A percentile compares a stretch with the other conserved stretches of the same genome.
phyloP scores from a whole-genome alignment of 2,888 invertebrate genomes.

The Stegophylla sp. region DNA sequence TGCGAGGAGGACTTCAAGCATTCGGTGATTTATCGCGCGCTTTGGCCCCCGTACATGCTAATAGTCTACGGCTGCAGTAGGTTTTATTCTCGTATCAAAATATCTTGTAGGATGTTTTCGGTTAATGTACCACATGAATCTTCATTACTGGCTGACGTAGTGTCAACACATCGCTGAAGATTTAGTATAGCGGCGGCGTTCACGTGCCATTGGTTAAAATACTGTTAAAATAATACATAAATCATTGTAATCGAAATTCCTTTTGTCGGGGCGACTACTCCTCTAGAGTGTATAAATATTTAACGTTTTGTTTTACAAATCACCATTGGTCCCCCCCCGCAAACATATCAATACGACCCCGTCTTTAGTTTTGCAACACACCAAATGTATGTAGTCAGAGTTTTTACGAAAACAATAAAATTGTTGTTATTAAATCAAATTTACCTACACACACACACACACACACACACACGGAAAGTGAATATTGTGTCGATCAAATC shows the following conservation, averaged over 20 bases:
- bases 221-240: conserved; percentile 52
- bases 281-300: conserved; percentile 24
- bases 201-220: conserved; percentile 45
- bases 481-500: conserved; percentile 24
- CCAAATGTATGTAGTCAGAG: neutral
- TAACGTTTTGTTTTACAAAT: conserved; percentile 55
- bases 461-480: neutral
- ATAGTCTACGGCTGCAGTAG: conserved; percentile 33
- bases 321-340: neutral
- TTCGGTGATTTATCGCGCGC: conserved; percentile 43
- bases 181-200: conserved; percentile 48
- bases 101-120: conserved; percentile 39
- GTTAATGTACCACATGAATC: conserved; percentile 57
- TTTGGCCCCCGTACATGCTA: conserved; percentile 48
- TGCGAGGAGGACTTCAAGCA: neutral
- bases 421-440: neutral
- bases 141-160: conserved; percentile 54
- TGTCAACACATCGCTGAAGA: conserved; percentile 56
- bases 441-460: neutral
- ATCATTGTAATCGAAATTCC: conserved; percentile 45
- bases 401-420: neutral
- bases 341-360: neutral
- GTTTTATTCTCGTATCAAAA: conserved; percentile 53
- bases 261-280: conserved; percentile 8
- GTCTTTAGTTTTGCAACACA: neutral